These are phyloP conservation scores for Prionace glauca DNA, from an alignment of 2,797 vertebrate genomes.

Conservation along the genomic window DNA sequence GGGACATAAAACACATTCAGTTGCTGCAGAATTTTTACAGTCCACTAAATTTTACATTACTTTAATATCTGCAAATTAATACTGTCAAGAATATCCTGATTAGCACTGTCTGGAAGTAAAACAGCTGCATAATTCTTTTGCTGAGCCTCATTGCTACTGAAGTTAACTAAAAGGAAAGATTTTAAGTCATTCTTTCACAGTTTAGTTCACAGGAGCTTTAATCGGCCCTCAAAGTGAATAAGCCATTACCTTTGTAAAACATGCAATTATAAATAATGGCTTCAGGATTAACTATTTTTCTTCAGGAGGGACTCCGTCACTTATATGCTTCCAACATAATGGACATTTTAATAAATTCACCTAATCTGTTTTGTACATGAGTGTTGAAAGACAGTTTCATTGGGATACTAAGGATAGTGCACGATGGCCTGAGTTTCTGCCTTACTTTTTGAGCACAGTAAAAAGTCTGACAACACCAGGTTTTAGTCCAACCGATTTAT, in stretches of 20 bases:
- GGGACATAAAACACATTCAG: slow-evolving; percentile 16
- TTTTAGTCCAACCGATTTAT: too few relatives aligned
- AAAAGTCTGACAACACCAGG: too few relatives aligned
- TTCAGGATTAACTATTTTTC: background rate
- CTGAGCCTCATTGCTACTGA: slow-evolving; percentile 1
- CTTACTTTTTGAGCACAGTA: background rate
- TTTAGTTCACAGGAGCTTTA: background rate
- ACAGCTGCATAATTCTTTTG: slow-evolving; percentile 25
- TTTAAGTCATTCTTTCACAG: background rate
- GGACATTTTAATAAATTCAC: background rate
- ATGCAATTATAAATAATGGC: slow-evolving; percentile 9
- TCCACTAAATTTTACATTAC: background rate
- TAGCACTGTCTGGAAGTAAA: slow-evolving; percentile 27
- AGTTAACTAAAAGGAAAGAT: slow-evolving; percentile 33
- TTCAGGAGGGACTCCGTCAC: background rate
- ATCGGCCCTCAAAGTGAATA: background rate
- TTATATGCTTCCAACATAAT: background rate
- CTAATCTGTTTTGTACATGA: background rate
- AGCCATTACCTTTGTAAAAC: slow-evolving; percentile 11
- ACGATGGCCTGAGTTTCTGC: background rate
- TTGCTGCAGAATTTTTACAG: slow-evolving; percentile 5
- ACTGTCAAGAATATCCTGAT: slow-evolving; percentile 7
- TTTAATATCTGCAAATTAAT: slow-evolving; percentile 33
- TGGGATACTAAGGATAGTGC: background rate
- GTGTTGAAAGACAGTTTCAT: background rate